Evolutionary conservation across 2,113 vertebrate genomes (phyloP).

Genomic region (Indicator maculatus): DNA sequence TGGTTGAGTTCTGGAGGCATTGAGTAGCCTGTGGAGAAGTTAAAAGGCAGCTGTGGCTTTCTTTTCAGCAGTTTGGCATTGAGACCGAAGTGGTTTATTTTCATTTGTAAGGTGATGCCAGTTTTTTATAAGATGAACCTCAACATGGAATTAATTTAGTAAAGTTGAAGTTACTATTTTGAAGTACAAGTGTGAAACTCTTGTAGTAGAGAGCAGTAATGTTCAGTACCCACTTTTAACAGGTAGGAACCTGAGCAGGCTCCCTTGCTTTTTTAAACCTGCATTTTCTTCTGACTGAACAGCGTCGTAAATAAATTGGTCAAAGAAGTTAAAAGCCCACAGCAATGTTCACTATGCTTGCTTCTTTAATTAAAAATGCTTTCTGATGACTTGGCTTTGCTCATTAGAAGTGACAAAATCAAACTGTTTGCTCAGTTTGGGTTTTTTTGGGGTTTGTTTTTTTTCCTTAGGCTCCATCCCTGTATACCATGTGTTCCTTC

Average conservation of each 20-base stretch:
- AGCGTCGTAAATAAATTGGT: not conserved
- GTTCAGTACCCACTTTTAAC: not conserved
- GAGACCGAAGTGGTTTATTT: not conserved
- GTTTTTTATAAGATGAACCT: not conserved
- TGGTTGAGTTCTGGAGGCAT: not conserved
- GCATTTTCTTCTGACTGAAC: not conserved
- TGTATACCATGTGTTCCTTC: not conserved
- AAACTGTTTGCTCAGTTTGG: not conserved
- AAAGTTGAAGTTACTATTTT: not conserved
- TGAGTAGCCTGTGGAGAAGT: not conserved
- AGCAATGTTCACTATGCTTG: not conserved
- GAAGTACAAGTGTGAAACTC: not conserved
- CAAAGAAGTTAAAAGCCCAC: not conserved
- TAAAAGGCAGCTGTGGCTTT: constrained; percentile 3
- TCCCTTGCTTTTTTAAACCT: not conserved
- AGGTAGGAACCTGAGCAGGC: not conserved
- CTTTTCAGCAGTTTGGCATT: not conserved
- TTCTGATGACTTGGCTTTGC: not conserved
- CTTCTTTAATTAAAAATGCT: not conserved
- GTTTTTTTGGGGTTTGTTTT: not conserved
- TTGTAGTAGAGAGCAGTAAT: not conserved
- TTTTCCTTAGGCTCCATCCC: not conserved
- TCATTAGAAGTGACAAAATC: not conserved
- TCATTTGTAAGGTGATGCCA: not conserved
- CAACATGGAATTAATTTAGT: not conserved